Evolutionary conservation across 2,797 vertebrate species (phyloP), one percentile per base, ranked within the genome.

Genomic region (Pachyuromys duprasi): DNA sequence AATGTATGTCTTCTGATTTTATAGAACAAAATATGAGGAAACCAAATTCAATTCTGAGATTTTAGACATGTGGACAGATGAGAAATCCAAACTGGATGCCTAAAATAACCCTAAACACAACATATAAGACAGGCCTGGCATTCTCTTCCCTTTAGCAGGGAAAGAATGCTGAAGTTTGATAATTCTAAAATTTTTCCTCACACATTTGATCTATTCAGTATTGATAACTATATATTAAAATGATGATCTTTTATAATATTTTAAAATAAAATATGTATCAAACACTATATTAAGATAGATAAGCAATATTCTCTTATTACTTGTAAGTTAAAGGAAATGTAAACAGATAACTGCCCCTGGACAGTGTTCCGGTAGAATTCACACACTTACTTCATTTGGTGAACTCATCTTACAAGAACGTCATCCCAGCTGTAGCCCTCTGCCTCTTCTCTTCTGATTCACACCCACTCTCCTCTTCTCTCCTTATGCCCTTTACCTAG

Each of bases 11-110:
- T 33, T 45, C 90, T 91, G 69, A 39, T 55, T 95, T 86, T 70
- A 74, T 53, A 90, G 1, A 14, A 69, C 28, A 75, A 93, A 86
- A 53, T 65, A 60, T 22, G 11, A 28, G 31, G 5, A 90, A 94
- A 94, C 3, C 8, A 95, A 89, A 70, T 28, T 65, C 5, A 81
- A 90, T 95, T 94, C 86, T 53, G 39, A 95, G 31, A 89, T 49
- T 82, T 57, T 84, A 70, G 33, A 53, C 4, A 36, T 8, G 36
- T 62, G 55, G 45, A 80, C 7, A 28, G 2, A 76, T 57, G 39
- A 69, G 31, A 97, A 90, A 28, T 88, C 31, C 88, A 70, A 94
- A 36, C 31, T 9, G 0, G 36, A 9, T 55, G 1, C n/a, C 49
- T 67, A 55, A 60, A 78, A 91, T 70, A 76, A 14, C 22, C 22